Evolutionary conservation across 2,113 vertebrate genomes (phyloP).

Genomic region (Centropus bengalensis): DNA sequence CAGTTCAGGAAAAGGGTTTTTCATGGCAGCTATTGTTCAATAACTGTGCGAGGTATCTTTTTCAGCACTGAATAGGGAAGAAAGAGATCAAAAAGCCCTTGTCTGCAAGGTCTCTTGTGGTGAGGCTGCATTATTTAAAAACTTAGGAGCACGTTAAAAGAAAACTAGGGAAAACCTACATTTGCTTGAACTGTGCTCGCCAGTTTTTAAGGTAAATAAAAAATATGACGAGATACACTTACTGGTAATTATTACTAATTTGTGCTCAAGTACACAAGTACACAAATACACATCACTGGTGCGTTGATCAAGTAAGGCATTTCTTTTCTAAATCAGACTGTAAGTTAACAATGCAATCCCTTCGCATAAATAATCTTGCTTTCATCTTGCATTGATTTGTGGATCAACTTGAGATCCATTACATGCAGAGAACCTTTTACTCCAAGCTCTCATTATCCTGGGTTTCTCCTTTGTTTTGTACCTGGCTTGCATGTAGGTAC

Average conservation of each 20-base stretch:
- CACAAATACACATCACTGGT: neutral
- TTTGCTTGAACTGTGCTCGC: neutral
- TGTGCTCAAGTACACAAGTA: neutral
- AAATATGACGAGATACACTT: neutral
- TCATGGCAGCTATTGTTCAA: neutral
- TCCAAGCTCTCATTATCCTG: slow-evolving; percentile 54
- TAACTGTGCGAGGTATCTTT: neutral
- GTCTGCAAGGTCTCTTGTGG: slow-evolving; percentile 52
- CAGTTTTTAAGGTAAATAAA: slow-evolving; percentile 27
- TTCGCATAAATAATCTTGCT: slow-evolving; percentile 71
- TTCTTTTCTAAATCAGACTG: slow-evolving; percentile 57
- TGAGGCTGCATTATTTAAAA: slow-evolving; percentile 63
- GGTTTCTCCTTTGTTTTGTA: slow-evolving; percentile 54
- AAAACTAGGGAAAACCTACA: neutral
- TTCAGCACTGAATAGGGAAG: neutral
- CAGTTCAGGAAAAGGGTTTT: neutral
- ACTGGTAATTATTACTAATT: slow-evolving; percentile 13
- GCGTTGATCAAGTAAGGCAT: neutral
- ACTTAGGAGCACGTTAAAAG: slow-evolving; percentile 15
- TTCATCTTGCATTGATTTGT: slow-evolving; percentile 79
- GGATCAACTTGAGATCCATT: slow-evolving; percentile 63
- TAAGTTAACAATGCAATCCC: slow-evolving; percentile 64
- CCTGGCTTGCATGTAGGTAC: slow-evolving; percentile 67
- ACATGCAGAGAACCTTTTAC: slow-evolving; percentile 53
- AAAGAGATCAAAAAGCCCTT: slow-evolving; percentile 58